These are phyloP conservation scores for Microctonus brassicae DNA, from an alignment of 2,888 invertebrate species.

Conservation along the genomic window DNA sequence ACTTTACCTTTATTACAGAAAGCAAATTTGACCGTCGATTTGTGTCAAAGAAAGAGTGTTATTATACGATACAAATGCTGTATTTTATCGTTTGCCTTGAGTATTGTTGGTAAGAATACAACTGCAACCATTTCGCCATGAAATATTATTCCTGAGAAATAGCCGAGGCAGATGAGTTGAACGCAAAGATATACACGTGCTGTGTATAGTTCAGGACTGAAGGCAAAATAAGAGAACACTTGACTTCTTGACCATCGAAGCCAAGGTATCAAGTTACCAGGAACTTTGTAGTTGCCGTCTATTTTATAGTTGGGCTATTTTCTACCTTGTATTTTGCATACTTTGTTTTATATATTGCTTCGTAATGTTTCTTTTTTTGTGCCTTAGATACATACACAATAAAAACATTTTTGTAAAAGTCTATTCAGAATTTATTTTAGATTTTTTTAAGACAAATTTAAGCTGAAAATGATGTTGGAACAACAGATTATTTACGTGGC, in stretches of 20 bases:
- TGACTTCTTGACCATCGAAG: conserved; percentile 26
- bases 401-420: no score
- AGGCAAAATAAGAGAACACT: conserved; percentile 9
- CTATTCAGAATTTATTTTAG: no score
- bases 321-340: conserved; percentile 26
- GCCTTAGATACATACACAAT: no score
- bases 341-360: conserved; percentile 6
- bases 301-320: conserved; percentile 38
- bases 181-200: conserved; percentile 12
- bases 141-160: conserved; percentile 47
- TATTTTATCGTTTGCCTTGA: conserved; percentile 44
- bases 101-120: conserved; percentile 27
- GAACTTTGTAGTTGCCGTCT: conserved; percentile 30
- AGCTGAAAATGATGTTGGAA: no score
- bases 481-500: no score
- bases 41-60: conserved; percentile 49
- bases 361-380: not conserved
- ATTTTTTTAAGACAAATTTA: no score
- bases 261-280: conserved; percentile 1
- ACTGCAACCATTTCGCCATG: conserved; percentile 40
- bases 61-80: conserved; percentile 66
- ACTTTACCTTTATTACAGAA: conserved; percentile 44
- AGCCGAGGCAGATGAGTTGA: conserved; percentile 26
- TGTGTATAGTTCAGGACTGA: not conserved
- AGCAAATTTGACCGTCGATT: conserved; percentile 42